These are phyloP conservation scores for Drosophila greeni DNA, from an alignment of 2,888 invertebrate genomes.

Conservation along the genomic window DNA sequence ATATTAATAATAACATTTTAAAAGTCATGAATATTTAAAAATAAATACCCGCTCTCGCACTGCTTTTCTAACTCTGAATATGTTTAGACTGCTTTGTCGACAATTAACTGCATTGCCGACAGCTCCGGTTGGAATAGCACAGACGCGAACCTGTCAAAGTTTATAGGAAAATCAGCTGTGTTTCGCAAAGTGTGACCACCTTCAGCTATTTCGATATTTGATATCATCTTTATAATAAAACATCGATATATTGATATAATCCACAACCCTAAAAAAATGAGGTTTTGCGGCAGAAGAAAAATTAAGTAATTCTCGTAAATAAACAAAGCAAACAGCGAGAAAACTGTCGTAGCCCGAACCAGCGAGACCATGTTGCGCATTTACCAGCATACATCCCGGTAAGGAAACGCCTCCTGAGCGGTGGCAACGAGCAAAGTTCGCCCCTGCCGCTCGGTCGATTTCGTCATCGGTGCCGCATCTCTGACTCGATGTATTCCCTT, in stretches of 20 bases:
- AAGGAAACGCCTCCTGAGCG: constrained; percentile 9
- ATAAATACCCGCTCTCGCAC: too few species aligned
- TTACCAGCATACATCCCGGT: constrained; percentile 66
- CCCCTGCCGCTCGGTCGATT: constrained; percentile 40
- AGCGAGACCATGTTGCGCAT: constrained; percentile 66
- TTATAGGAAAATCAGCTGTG: not conserved
- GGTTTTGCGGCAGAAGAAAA: constrained; percentile 37
- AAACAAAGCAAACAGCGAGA: constrained; percentile 47
- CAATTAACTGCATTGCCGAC: too few species aligned
- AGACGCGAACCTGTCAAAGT: not conserved
- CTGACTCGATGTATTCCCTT: constrained; percentile 11
- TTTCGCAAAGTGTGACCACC: not conserved
- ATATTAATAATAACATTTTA: too few species aligned
- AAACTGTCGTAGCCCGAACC: constrained; percentile 40
- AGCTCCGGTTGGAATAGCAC: not conserved
- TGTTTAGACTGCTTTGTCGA: too few species aligned
- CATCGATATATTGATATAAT: too few species aligned
- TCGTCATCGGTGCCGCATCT: constrained; percentile 60
- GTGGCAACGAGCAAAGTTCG: constrained; percentile 10
- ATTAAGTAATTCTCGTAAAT: constrained; percentile 34
- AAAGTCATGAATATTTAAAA: too few species aligned
- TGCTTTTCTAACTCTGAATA: too few species aligned
- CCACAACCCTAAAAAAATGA: constrained; percentile 34
- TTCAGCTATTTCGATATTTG: too few species aligned
- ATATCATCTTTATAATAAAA: too few species aligned